A percentile compares a stretch with the other conserved stretches of the same genome.
phyloP scores from a whole-genome alignment of 1,140 invertebrate genomes.

The Coenobita brevimanus region DNA sequence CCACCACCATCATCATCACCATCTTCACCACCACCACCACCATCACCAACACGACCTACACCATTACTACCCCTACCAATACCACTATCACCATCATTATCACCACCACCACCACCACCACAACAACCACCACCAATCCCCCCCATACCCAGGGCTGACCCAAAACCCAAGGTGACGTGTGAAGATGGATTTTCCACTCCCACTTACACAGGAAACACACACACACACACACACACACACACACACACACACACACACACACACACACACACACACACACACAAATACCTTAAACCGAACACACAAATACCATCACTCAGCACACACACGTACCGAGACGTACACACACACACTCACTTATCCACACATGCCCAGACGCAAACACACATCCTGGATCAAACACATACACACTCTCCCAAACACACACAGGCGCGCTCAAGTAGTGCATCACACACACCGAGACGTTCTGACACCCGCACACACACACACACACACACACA shows the following conservation, averaged over 20 bases:
- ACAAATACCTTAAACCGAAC: not conserved
- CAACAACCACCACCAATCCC: too few species aligned
- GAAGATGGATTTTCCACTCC: not conserved
- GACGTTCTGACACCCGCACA: not conserved
- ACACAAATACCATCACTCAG: not conserved
- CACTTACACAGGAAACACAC: too few species aligned
- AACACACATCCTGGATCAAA: not conserved
- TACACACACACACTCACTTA: constrained; percentile 39
- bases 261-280: constrained; percentile 19
- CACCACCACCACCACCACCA: too few species aligned
- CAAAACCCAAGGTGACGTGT: not conserved
- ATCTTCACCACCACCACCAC: too few species aligned
- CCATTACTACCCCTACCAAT: too few species aligned
- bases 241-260: constrained; percentile 16
- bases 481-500: constrained; percentile 19
- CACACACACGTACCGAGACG: constrained; percentile 21
- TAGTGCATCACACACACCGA: not conserved
- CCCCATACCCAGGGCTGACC: too few species aligned
- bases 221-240: too few species aligned
- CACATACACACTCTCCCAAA: too few species aligned
- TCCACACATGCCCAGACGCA: too few species aligned
- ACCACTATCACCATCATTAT: too few species aligned
- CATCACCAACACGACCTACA: too few species aligned
- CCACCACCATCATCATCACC: too few species aligned
- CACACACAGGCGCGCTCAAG: not conserved